Evolutionary conservation across 2,797 vertebrate species (phyloP).

Genomic region (Merluccius polli): DNA sequence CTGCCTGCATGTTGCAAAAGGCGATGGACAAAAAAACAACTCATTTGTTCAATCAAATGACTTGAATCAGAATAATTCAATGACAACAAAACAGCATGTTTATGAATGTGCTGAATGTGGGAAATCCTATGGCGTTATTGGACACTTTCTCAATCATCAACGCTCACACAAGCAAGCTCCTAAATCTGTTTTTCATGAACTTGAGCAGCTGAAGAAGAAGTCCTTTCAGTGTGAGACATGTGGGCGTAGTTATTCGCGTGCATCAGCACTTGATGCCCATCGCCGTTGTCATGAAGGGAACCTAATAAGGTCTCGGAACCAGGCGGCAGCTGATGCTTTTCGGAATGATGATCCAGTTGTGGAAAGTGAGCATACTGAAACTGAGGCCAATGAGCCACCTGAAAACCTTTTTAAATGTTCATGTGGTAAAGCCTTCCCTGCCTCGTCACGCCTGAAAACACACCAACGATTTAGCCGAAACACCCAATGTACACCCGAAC

Average conservation of each 20-base stretch:
- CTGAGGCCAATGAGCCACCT: constrained; percentile 19
- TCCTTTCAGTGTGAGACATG: constrained; percentile 76
- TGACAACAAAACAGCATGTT: constrained; percentile 47
- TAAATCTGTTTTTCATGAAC: constrained; percentile 74
- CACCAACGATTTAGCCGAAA: constrained; percentile 74
- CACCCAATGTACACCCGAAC: constrained; percentile 51
- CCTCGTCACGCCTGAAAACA: constrained; percentile 64
- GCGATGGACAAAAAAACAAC: constrained; percentile 43
- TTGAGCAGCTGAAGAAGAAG: constrained; percentile 77
- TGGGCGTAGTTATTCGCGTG: constrained; percentile 74
- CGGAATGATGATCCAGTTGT: constrained; percentile 30
- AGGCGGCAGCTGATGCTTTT: constrained; percentile 43
- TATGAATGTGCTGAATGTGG: constrained; percentile 77
- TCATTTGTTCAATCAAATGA: constrained; percentile 57
- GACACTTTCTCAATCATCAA: constrained; percentile 76
- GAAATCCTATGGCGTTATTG: constrained; percentile 66
- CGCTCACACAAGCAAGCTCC: constrained; percentile 73
- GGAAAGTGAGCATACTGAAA: constrained; percentile 49
- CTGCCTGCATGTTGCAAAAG: constrained; percentile 50
- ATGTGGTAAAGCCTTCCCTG: constrained; percentile 74
- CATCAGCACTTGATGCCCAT: constrained; percentile 78
- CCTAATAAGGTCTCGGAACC: constrained; percentile 64
- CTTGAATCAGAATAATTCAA: constrained; percentile 28
- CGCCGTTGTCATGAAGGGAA: constrained; percentile 77
- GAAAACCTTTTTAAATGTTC: constrained; percentile 61